phyloP scores from a whole-genome alignment of 2,888 invertebrate genomes.

The Antitype chi region DNA sequence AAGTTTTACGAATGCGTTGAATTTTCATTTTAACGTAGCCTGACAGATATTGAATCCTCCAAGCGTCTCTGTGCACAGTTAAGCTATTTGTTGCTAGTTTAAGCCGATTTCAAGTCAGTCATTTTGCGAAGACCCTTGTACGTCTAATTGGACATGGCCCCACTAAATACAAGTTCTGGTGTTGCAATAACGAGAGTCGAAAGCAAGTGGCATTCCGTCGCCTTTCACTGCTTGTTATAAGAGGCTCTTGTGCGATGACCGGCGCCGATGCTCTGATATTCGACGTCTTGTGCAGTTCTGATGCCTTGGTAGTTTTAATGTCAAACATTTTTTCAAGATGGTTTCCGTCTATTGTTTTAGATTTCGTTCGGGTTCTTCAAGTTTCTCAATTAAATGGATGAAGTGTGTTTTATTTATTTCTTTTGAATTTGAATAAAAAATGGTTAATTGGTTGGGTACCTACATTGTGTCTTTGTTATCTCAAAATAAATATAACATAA shows the following conservation, averaged over 20 bases:
- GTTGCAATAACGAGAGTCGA: slow-evolving; percentile 69
- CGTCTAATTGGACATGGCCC: slow-evolving; percentile 53
- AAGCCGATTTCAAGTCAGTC: slow-evolving; percentile 6
- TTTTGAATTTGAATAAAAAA: neutral
- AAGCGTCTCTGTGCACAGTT: neutral
- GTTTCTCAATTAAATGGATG: neutral
- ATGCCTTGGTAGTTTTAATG: slow-evolving; percentile 34
- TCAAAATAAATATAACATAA: neutral
- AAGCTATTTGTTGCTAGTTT: neutral
- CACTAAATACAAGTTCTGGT: slow-evolving; percentile 66
- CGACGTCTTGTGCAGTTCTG: slow-evolving; percentile 33
- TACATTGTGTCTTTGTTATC: neutral
- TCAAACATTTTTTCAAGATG: neutral
- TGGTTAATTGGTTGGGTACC: neutral
- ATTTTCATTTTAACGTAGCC: neutral
- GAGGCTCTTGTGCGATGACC: slow-evolving; percentile 52
- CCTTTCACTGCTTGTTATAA: slow-evolving; percentile 69
- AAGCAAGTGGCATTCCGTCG: slow-evolving; percentile 71
- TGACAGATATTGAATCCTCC: neutral
- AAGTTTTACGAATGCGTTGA: too few relatives aligned
- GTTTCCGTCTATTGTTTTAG: neutral
- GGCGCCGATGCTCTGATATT: slow-evolving; percentile 32
- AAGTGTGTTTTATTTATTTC: neutral
- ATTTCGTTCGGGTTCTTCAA: neutral
- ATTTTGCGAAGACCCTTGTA: slow-evolving; percentile 15